Conservation (phyloP, 2,888 invertebrate species). For the Dolichomitus sp. region DNA sequence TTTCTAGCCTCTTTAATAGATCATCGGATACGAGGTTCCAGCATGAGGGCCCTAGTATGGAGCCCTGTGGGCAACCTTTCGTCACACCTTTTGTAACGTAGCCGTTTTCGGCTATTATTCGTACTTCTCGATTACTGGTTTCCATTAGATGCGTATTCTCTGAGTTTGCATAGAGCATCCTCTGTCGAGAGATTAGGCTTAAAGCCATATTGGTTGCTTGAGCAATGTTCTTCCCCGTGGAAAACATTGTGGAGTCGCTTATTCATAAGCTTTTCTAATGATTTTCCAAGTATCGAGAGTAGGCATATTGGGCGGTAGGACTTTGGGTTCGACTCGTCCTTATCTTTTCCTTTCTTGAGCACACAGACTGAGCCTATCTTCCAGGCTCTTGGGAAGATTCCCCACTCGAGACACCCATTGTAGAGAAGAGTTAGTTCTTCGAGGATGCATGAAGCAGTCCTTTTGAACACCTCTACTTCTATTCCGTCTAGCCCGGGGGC, state of each 20-base stretch:
- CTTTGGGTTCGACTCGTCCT: constrained; percentile 18
- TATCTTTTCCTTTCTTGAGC: constrained; percentile 15
- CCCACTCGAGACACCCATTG: not conserved
- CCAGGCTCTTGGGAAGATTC: constrained; percentile 15
- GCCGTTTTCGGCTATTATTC: no score
- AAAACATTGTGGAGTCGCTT: not conserved
- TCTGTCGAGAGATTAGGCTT: constrained; percentile 15
- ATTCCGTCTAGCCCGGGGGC: not conserved
- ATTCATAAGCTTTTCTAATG: constrained; percentile 18
- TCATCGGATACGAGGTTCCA: constrained; percentile 69
- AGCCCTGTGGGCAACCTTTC: constrained; percentile 65
- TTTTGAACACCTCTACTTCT: not conserved
- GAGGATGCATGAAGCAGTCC: not conserved
- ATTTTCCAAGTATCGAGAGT: constrained; percentile 4
- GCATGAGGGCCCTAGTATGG: constrained; percentile 46
- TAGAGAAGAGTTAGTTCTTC: not conserved
- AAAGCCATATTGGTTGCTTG: constrained; percentile 30
- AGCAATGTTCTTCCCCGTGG: not conserved
- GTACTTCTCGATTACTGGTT: no score
- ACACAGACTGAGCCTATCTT: not conserved
- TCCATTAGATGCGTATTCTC: not conserved
- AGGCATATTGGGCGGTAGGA: constrained; percentile 37
- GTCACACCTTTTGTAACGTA: not conserved
- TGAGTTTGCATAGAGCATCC: constrained; percentile 28
- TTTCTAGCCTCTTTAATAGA: constrained; percentile 43